These are phyloP conservation scores for Rostratula benghalensis DNA, from an alignment of 2,113 vertebrate genomes.

Conservation along the genomic window DNA sequence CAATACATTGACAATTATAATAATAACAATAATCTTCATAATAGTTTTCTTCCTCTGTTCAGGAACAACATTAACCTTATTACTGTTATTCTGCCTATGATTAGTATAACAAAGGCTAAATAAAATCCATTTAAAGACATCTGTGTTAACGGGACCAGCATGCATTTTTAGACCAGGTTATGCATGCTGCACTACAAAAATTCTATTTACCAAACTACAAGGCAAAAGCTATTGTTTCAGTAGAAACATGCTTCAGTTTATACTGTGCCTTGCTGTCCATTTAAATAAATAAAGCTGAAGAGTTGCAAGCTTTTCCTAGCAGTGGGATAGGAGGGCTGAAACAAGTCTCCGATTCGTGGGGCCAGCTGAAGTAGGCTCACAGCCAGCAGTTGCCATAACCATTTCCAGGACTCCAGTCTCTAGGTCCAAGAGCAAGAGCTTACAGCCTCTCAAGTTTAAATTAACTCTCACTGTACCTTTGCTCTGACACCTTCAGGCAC, in stretches of 20 bases:
- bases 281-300: conserved; percentile 1
- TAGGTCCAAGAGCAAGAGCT: background rate
- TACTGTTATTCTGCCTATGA: background rate
- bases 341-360: background rate
- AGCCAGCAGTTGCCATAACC: background rate
- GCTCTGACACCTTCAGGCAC: background rate
- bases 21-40: background rate
- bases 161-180: background rate
- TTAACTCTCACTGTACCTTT: background rate
- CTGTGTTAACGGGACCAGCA: background rate
- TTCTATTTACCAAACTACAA: background rate
- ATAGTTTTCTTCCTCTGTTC: background rate
- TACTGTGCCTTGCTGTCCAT: background rate
- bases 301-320: background rate
- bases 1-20: background rate
- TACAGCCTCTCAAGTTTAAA: background rate
- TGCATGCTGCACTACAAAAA: background rate
- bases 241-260: background rate
- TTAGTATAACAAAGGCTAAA: background rate
- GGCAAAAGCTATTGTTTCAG: background rate
- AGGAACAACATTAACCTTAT: background rate
- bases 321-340: background rate
- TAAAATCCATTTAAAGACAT: background rate
- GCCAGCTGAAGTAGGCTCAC: background rate
- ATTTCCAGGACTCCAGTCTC: background rate